Evolutionary conservation across 2,113 vertebrate genomes (phyloP), one percentile per base, ranked within the genome.

Genomic region (Esox niger): DNA sequence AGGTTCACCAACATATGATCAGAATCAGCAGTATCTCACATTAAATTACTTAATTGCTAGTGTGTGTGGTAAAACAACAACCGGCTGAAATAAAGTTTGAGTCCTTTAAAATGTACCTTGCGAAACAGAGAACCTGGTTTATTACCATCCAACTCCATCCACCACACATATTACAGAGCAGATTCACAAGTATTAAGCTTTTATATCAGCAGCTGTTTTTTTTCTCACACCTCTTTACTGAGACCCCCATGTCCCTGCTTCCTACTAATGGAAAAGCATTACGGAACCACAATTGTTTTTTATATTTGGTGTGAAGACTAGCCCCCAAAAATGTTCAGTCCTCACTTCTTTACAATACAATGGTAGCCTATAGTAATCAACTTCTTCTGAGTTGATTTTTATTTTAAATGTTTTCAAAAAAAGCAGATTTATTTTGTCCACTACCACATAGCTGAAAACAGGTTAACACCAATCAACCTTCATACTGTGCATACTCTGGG

Each of bases 61-160:
- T 30, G 30, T 2, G 6, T 30, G 13, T 43, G 35, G 35, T 43
- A 43, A 29, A 27, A 58, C 25, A 6, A 29, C 7, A 27, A 29
- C 25, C 23, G 1, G 4, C 6, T 57, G 54, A 52, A 66, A 60
- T 15, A 66, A n/a, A 59, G 31, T 11, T 27, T 10, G 38, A 73
- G 62, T 55, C 47, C 23, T 55, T 52, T 54, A 29, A 59, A 74
- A 74, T 78, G 64, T 82, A 88, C 78, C 84, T 84, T 85, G 85
- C 80, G 84, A 89, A 90, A 91, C 90, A 91, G 84, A 91, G 84
- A 91, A 90, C 87, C 86, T 86, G 90, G 82, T 91, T 92, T 92
- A 92, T 91, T 91, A 91, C 89, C 88, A 87, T 88, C 89, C 88
- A 89, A 86, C 86, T 91, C 89, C 90, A 91, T 90, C 91, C 87